Percentiles rank a stretch among this genome's conserved stretches.
phyloP scores from a whole-genome alignment of 2,797 vertebrate species.

The Acomys russatus region DNA sequence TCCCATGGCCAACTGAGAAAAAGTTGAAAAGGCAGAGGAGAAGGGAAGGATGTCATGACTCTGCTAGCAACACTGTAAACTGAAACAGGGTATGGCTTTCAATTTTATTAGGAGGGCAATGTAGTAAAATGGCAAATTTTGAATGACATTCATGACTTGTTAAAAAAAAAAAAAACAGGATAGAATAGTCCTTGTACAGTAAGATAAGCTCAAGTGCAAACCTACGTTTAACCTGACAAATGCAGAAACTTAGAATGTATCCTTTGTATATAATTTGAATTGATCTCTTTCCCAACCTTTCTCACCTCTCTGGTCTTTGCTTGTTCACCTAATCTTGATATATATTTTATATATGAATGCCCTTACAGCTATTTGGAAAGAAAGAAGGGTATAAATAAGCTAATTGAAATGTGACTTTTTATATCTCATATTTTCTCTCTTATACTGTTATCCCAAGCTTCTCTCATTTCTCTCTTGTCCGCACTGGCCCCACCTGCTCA shows the following conservation, averaged over 20 bases:
- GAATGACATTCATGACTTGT: neutral
- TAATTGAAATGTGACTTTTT: constrained; percentile 29
- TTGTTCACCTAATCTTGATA: neutral
- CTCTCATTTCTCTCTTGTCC: constrained; percentile 10
- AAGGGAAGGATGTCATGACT: neutral
- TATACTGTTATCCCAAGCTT: neutral
- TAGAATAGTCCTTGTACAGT: neutral
- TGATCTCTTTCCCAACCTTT: neutral
- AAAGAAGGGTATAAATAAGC: neutral
- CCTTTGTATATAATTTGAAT: neutral
- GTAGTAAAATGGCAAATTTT: neutral
- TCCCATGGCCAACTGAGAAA: neutral
- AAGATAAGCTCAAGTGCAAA: neutral
- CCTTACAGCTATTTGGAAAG: constrained; percentile 43
- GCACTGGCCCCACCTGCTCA: neutral
- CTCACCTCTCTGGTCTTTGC: neutral
- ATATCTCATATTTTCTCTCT: neutral
- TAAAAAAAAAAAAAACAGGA: constrained; percentile 2
- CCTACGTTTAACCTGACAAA: neutral
- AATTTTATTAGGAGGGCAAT: neutral
- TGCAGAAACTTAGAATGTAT: neutral
- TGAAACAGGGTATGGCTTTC: neutral
- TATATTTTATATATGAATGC: constrained; percentile 18
- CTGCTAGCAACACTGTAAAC: neutral
- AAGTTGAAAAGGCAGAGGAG: neutral